Evolutionary conservation across 2,888 invertebrate genomes (phyloP).

Genomic region (Mesorhabditis belari): DNA sequence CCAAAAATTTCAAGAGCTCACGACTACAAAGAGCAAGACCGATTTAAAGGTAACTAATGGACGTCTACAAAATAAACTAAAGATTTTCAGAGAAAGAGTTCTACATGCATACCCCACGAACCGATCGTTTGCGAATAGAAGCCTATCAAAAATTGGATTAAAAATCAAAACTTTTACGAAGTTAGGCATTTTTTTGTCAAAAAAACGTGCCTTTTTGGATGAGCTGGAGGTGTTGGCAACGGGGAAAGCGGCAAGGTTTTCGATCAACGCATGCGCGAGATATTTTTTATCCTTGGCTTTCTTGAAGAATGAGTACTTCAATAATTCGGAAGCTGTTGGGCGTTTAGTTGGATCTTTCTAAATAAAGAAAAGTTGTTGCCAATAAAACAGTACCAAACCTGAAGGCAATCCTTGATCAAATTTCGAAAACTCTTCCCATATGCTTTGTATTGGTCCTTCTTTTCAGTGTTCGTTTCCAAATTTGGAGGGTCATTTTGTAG

Average conservation of each 20-base stretch:
- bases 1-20: neutral
- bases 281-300: conserved; percentile 67
- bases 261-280: conserved; percentile 51
- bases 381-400: conserved; percentile 68
- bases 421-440: conserved; percentile 87
- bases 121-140: neutral
- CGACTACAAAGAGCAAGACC: neutral
- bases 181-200: too few relatives aligned
- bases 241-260: conserved; percentile 47
- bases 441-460: conserved; percentile 89
- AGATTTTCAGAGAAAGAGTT: neutral
- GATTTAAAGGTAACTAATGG: neutral
- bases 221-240: too few relatives aligned
- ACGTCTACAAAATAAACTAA: neutral
- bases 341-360: conserved; percentile 55
- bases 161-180: neutral
- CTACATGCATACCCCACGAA: neutral
- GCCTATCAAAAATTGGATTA: neutral
- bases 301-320: conserved; percentile 95
- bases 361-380: conserved; percentile 4
- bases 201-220: neutral
- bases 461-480: conserved; percentile 85
- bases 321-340: conserved; percentile 85
- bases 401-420: conserved; percentile 90
- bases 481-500: conserved; percentile 95